Base-by-base conservation (phyloP, 1,140 invertebrate species). In the Ceratina japonica region DNA sequence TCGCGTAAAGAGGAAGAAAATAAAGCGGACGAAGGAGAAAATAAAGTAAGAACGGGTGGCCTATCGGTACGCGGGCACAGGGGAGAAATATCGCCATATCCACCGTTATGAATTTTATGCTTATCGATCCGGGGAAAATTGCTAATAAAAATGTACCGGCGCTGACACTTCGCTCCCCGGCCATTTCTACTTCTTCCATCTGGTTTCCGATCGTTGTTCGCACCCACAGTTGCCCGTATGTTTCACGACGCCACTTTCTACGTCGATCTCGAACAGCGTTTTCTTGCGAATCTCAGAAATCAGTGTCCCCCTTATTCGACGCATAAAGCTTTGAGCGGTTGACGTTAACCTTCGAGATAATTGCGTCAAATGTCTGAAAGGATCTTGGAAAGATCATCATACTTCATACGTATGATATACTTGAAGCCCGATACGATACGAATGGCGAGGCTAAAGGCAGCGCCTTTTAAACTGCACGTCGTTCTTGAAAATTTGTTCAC, bases 81-180 rank as follows among this genome's bases (percentile, higher is more conserved):
- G 61, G 31, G 7, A 15, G 61, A 79, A 72, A 86, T 81, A 81
- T 84, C 70, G 51, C 66, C 62, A 68, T 64, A 76, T 83, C 73
- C 72, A 73, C 63, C 73, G 86, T 85, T 87, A 87, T 87, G 75
- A 87, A 87, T 87, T 87, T 87, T 81, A 87, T 86, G 83, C 70
- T 81, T 80, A 87, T 81, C 86, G 86, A 87, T 87, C 51, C 51
- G 59, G n/a, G 44, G 56, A 65, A 87, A 85, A 87, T 87, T 87
- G 81, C 83, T 87, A 87, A 87, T 87, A 87, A 87, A 44, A 87
- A 87, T 61, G 77, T 64, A 71, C 65, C 77, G 56, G 15, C n/a
- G 68, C 20, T 52, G 37, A 44, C 75, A 24, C 61, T 65, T 24
- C 24, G n/a, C 8, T 44, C 37, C 3, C 31, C 20, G 7, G 20